A percentile compares a stretch with the other conserved stretches of the same genome.
Evolutionary conservation across 2,797 vertebrate genomes (phyloP).

Genomic region (Acomys russatus): DNA sequence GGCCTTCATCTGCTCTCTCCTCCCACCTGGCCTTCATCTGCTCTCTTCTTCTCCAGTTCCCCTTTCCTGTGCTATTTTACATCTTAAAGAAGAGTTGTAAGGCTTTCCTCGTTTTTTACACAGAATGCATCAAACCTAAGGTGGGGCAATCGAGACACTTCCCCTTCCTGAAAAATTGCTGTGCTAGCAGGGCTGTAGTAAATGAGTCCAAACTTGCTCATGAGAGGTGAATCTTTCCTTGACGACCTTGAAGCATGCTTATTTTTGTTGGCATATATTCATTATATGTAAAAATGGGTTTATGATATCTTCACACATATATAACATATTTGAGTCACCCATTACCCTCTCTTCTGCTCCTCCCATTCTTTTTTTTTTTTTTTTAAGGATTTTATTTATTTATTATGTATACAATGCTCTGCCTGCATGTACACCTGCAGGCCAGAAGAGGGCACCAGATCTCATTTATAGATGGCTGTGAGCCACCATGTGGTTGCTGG

Average conservation of each 20-base stretch:
- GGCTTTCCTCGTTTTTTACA: no score
- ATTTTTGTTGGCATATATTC: no score
- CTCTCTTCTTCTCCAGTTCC: neutral
- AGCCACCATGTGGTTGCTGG: no score
- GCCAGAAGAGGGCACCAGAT: no score
- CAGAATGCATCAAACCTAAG: neutral
- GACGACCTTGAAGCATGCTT: neutral
- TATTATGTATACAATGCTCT: no score
- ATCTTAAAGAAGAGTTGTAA: neutral
- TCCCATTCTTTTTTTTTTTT: neutral
- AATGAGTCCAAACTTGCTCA: neutral
- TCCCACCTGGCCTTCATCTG: neutral
- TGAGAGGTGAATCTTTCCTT: neutral
- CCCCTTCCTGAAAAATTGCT: neutral
- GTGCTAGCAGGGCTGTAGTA: neutral
- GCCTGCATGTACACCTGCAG: no score
- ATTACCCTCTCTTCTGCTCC: neutral
- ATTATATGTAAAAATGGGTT: neutral
- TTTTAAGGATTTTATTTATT: no score
- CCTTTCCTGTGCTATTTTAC: neutral
- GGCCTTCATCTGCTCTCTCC: no score
- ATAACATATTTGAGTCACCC: no score
- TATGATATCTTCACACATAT: neutral
- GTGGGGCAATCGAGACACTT: no score
- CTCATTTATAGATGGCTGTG: no score